Evolutionary conservation across 2,888 invertebrate genomes (phyloP).

Genomic region (Thumatha senex): DNA sequence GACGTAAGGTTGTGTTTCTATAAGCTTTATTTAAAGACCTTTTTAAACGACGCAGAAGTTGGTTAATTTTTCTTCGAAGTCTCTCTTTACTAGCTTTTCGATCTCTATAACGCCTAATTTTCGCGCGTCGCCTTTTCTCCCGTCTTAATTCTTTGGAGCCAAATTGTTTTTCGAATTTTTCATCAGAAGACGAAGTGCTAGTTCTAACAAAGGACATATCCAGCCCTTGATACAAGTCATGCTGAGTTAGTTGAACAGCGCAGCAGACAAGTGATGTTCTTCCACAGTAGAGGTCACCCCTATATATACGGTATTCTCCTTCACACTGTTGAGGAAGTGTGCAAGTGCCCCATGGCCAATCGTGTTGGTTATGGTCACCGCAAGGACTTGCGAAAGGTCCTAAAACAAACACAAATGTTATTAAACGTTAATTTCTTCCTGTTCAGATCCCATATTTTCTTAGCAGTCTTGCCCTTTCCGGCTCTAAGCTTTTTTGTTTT

Average conservation of each 20-base stretch:
- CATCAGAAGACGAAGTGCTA: neutral
- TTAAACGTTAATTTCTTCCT: neutral
- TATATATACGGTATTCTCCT: conserved; percentile 2
- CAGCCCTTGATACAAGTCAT: conserved; percentile 1
- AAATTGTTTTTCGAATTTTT: neutral
- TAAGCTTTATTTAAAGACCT: neutral
- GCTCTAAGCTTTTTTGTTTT: no score
- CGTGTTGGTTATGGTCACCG: conserved; percentile 1
- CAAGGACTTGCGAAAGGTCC: neutral
- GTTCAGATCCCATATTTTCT: neutral
- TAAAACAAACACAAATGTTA: neutral
- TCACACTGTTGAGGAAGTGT: neutral
- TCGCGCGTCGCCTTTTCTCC: neutral
- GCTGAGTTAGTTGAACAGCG: neutral
- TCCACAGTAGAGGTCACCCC: neutral
- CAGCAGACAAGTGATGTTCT: neutral
- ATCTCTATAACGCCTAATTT: neutral
- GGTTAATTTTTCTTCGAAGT: neutral
- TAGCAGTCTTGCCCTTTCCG: no score
- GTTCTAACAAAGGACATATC: neutral
- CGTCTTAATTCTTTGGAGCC: neutral
- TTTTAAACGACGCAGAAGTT: neutral
- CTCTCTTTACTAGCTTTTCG: neutral
- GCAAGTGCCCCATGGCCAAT: conserved; percentile 1
- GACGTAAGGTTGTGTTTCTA: neutral